Base-by-base conservation (phyloP, 2,113 vertebrate species). In the Brachionichthys hirsutus region DNA sequence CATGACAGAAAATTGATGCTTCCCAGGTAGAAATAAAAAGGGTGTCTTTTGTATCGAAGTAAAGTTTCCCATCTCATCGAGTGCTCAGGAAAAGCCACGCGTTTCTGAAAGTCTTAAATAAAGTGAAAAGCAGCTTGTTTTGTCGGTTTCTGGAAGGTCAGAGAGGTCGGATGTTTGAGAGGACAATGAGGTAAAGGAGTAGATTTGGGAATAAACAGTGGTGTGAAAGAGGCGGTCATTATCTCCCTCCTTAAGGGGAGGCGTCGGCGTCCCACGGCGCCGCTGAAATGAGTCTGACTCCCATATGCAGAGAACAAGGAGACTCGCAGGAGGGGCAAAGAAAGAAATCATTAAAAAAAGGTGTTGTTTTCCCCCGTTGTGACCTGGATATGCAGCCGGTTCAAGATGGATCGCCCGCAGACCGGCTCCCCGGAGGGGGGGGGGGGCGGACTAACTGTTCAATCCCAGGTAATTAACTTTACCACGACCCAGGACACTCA, bases 381-480 rank as follows among this genome's bases (percentile, higher is more conserved):
- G 78, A 82, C 89, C 82, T 85, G 78, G 67, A 87, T 83, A 62
- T 65, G 60, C 58, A 54, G 77, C 73, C 70, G 19, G 77, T 80
- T 83, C 60, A 65, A 57, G 82, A 77, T 65, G 60, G 82, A 80
- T 70, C 55, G 63, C 77, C 75, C 76, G 67, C 78, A 30, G 62
- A 60, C 68, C 3, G 50, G 24, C 36, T 80, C 82, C 83, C 82
- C 0, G 9, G 36, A 15, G 78, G 71, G 78, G 69, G 75, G 54
- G 67, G 69, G 75, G 54, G 67, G 43, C 61, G 74, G 75, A 83
- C 83, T 85, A 85, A 89, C 82, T 73, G 80, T 84, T 89, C 87
- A 83, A 82, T 88, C 86, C 80, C 73, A 83, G 82, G 86, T 89
- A 89, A 89, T 90, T 89, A 89, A 88, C 85, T 85, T 81, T 81